Evolutionary conservation across 1,140 invertebrate species (phyloP), one percentile per base, ranked within the genome.

Genomic region (Acyrthosiphon pisum): DNA sequence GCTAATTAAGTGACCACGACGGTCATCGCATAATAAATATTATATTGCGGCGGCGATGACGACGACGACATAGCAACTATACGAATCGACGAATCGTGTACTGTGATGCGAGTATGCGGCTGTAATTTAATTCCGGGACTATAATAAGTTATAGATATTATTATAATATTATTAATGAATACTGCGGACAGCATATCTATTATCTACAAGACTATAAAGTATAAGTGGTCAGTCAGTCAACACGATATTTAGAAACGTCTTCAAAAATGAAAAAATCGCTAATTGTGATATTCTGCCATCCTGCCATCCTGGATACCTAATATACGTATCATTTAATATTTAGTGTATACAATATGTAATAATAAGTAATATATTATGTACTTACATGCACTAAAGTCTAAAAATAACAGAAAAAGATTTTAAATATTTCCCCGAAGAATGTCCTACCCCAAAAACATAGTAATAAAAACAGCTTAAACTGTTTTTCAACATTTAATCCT

Each of bases 11-110:
- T 37, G 76, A 83, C 35, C 18, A 83, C 76, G 18, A 83, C 37
- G 37, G 83, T 83, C 81, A 2, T 83, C 81, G 81, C 37, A n/a
- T 35, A 88, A 88, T 88, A 88, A 48, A 50, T 88, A 88, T 88
- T 50, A 48, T 88, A 88, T 88, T 88, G 86, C n/a, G 86, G 18
- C 46, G 86, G 9, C 44, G 23, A 30, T 22, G 84, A 20, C 35
- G 37, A 84, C 8, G 81, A 41, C 26, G 11, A 68, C 26, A 53
- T 6, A 68, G 60, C 60, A 60, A 60, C 56, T 60, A 53, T 20
- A 6, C 8, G 20, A 53, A 53, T 23, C 20, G 2, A 68, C 60
- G 6, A 76, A 76, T 35, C 60, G n/a, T n/a, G n/a, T 76, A n/a
- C 20, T 76, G 9, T 18, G 11, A 68, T 68, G 9, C 8, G 9